A percentile compares a stretch with the other conserved stretches of the same genome.
phyloP scores from a whole-genome alignment of 92 coral and sea anemone species.

The Epizoanthus ramosus region DNA sequence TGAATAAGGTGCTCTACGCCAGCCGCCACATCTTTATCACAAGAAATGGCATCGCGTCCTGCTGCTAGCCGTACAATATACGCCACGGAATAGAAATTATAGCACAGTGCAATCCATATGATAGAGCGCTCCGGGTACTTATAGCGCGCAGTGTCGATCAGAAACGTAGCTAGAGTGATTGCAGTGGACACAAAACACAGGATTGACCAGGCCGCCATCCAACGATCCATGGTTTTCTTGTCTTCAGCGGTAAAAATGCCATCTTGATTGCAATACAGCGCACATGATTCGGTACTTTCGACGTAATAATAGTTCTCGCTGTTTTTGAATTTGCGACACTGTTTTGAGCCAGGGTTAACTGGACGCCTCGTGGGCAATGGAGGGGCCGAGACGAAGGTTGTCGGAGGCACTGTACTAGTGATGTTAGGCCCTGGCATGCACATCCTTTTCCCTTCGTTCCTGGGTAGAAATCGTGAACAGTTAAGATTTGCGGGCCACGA shows the following conservation, averaged over 20 bases:
- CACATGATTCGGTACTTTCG: slow-evolving; percentile 83
- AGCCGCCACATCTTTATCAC: slow-evolving; percentile 71
- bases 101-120: slow-evolving; percentile 90
- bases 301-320: slow-evolving; percentile 87
- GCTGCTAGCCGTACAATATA: slow-evolving; percentile 83
- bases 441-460: slow-evolving; percentile 73
- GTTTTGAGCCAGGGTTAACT: slow-evolving; percentile 64
- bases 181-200: slow-evolving; percentile 85
- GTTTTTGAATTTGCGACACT: slow-evolving; percentile 90
- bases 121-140: slow-evolving; percentile 94
- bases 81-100: slow-evolving; percentile 82
- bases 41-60: slow-evolving; percentile 88
- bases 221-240: slow-evolving; percentile 75
- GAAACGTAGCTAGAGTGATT: slow-evolving; percentile 75
- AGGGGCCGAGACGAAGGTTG: slow-evolving; percentile 21
- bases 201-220: slow-evolving; percentile 95
- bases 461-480: slow-evolving; percentile 78
- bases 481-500: slow-evolving; percentile 85
- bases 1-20: slow-evolving; percentile 81
- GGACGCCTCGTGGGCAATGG: slow-evolving; percentile 33
- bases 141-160: slow-evolving; percentile 87
- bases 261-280: slow-evolving; percentile 84
- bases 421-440: slow-evolving; percentile 94
- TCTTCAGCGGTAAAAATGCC: slow-evolving; percentile 83
- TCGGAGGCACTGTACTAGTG: slow-evolving; percentile 48